phyloP scores from a whole-genome alignment of 2,888 invertebrate genomes.

The Platycheirus rosarum region DNA sequence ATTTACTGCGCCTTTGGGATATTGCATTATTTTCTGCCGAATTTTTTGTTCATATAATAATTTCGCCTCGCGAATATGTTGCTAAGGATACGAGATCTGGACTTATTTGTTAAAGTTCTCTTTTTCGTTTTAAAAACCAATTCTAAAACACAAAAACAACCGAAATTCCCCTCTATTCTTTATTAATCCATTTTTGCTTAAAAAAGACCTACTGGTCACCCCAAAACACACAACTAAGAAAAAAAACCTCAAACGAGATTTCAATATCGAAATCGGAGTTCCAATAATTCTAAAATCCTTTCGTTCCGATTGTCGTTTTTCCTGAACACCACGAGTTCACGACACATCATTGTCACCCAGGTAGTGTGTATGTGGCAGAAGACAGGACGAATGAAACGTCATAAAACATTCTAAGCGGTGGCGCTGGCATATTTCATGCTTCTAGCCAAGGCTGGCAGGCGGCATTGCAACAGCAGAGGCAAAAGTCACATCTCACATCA shows the following conservation, averaged over 20 bases:
- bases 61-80: too few relatives aligned
- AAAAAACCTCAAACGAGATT: constrained; percentile 54
- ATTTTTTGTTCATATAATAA: too few relatives aligned
- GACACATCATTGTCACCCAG: constrained; percentile 38
- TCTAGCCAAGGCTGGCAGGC: constrained; percentile 43
- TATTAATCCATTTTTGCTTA: too few relatives aligned
- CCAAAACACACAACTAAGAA: too few relatives aligned
- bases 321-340: constrained; percentile 2
- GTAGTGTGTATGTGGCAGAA: constrained; percentile 31
- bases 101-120: too few relatives aligned
- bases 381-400: constrained; percentile 34
- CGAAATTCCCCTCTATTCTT: too few relatives aligned
- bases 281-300: constrained; percentile 60
- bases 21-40: too few relatives aligned
- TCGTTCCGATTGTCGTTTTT: constrained; percentile 63
- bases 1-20: too few relatives aligned
- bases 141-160: too few relatives aligned
- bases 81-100: too few relatives aligned
- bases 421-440: constrained; percentile 41
- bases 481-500: constrained; percentile 41
- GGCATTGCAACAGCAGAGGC: constrained; percentile 20
- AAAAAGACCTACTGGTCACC: too few relatives aligned
- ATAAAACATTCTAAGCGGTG: constrained; percentile 57
- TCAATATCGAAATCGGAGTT: constrained; percentile 63
- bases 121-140: too few relatives aligned